phyloP scores from a whole-genome alignment of 2,113 vertebrate species.

The Lepus europaeus region DNA sequence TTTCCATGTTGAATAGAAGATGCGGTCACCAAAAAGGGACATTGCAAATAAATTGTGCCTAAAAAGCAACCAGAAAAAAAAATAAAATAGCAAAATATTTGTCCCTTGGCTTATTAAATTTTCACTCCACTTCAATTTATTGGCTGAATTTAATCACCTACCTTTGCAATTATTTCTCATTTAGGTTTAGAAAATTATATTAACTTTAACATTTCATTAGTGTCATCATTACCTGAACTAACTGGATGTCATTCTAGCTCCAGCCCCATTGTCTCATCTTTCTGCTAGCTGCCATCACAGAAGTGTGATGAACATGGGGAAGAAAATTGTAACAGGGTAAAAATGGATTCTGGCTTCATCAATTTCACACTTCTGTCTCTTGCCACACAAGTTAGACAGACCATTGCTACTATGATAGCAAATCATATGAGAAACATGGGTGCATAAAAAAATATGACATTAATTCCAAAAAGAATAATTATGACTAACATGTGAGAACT shows the following conservation, averaged over 20 bases:
- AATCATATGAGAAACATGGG: neutral
- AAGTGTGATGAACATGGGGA: neutral
- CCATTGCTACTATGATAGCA: neutral
- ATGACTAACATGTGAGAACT: neutral
- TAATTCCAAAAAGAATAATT: neutral
- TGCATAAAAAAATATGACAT: neutral
- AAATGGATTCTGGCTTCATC: neutral
- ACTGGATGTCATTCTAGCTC: neutral
- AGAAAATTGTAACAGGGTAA: neutral
- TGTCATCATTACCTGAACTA: constrained; percentile 13
- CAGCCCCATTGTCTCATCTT: neutral
- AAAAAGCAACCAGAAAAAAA: constrained; percentile 41
- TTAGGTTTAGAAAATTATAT: constrained; percentile 28
- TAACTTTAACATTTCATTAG: constrained; percentile 3
- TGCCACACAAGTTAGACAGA: neutral
- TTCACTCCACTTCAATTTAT: neutral
- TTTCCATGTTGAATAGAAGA: constrained; percentile 91
- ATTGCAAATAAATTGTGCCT: constrained; percentile 88
- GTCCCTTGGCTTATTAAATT: neutral
- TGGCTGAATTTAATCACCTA: neutral
- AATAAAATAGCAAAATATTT: neutral
- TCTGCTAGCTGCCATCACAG: neutral
- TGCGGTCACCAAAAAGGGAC: constrained; percentile 90
- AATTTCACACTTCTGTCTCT: neutral
- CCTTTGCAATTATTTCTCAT: neutral